These are phyloP conservation scores for Aplysia californica DNA, from an alignment of 1,140 invertebrate genomes.

Conservation along the genomic window DNA sequence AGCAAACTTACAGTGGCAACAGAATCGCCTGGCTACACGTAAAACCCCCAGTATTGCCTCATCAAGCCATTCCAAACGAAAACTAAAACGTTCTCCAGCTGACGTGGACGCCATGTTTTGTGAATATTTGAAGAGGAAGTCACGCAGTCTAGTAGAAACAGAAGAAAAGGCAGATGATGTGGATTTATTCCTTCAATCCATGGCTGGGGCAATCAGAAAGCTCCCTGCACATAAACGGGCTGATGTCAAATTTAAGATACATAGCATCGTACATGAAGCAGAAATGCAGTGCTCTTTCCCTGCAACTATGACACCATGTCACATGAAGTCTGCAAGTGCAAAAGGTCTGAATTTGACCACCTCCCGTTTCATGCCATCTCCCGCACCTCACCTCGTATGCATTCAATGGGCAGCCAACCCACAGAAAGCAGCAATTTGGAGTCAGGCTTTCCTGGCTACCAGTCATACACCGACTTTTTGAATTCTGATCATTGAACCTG, in stretches of 20 bases:
- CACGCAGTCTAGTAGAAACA: conserved; percentile 8
- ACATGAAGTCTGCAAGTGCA: conserved; percentile 18
- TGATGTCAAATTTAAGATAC: conserved; percentile 25
- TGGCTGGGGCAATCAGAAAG: conserved; percentile 24
- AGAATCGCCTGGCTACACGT: conserved; percentile 13
- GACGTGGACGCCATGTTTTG: conserved; percentile 15
- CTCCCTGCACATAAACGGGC: conserved; percentile 15
- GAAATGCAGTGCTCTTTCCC: conserved; percentile 24
- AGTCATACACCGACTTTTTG: conserved; percentile 14
- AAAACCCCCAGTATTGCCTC: conserved; percentile 19
- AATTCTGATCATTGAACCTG: conserved; percentile 17
- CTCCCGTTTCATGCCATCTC: conserved; percentile 8
- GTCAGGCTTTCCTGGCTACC: conserved; percentile 10
- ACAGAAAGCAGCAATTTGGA: conserved; percentile 21
- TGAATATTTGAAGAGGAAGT: conserved; percentile 18
- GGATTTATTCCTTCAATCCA: conserved; percentile 23
- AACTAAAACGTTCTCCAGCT: conserved; percentile 19
- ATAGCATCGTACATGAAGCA: conserved; percentile 28
- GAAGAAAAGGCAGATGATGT: conserved; percentile 26
- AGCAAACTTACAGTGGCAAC: conserved; percentile 1
- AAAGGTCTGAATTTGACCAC: conserved; percentile 10
- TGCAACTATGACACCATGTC: conserved; percentile 18
- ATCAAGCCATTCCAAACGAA: conserved; percentile 16
- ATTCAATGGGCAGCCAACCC: conserved; percentile 20
- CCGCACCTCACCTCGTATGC: conserved; percentile 20